Evolutionary conservation across 1,140 invertebrate genomes (phyloP), one percentile per base, ranked within the genome.

Genomic region (Cotesia chilonis): DNA sequence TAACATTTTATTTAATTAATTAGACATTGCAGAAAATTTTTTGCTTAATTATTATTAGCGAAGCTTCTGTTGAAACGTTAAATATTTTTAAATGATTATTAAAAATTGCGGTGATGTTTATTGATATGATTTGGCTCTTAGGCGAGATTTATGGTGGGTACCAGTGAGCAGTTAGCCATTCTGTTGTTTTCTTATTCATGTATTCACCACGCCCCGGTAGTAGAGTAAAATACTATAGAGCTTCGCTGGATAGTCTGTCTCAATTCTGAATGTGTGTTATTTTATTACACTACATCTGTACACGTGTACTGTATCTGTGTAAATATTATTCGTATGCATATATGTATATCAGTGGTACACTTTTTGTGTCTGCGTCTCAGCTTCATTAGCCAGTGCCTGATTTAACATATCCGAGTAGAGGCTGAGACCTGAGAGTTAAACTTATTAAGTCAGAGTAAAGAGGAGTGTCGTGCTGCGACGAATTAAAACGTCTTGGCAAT

Each of bases 161-260:
- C 71, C 35, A 6, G n/a, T 28, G 38, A 14, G 6, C 7, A 17
- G 52, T 71, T 64, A 71, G 61, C 70, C 63, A 74, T 69, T 74
- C 73, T 61, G 63, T 70, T 65, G 72, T 80, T 80, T 80, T 79
- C 74, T 75, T 82, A 82, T 82, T 82, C 81, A 82, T 82, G 65
- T 80, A 82, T 82, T 75, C 81, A 76, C 78, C 81, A 82, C 81
- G 79, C 81, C 81, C 78, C 79, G 75, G 76, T 80, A 79, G 79
- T 81, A 47, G 41, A 9, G 41, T 81, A 47, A 10, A 9, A 5
- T 10, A 47, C 41, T 10, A 47, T 6, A 10, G 41, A 6, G 1
- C 10, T 47, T 6, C 5, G 41, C 41, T 47, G 41, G 41, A 75
- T 75, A 77, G 74, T 72, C 68, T 60, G 14, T 54, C 12, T 17